Evolutionary conservation across 2,888 invertebrate genomes (phyloP), one percentile per base, ranked within the genome.

Genomic region (Zootermopsis nevadensis): DNA sequence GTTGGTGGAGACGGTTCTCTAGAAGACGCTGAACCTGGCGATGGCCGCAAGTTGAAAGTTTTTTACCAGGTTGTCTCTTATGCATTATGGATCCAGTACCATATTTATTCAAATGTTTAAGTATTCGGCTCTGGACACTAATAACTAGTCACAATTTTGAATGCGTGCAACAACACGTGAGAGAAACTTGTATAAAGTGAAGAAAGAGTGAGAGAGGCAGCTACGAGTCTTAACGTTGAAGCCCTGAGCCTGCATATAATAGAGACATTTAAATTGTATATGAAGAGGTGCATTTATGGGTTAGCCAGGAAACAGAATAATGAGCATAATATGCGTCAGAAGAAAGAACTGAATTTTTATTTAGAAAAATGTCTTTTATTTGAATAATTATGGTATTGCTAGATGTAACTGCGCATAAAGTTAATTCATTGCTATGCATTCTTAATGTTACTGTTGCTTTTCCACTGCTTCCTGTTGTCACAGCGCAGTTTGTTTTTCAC

Each of bases 1-100:
- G 48, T n/a, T 66, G 77, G 67, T 82, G 48, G 82, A 82, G 79
- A 82, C 82, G 31, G 79, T 82, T 27, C 69, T 82, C 12, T 82
- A 82, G 77, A n/a, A 38, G 19, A 19, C 24, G 31, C 31, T 33
- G 31, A 48, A 48, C 15, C 48, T 19, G 3, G 3, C 19, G 48
- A 42, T 12, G 38, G 38, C 15, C 19, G 48, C 15, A 19, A 48
- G 48, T 12, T 48, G 48, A 15, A 48, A 19, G 19, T 48, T 48
- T 12, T 48, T 19, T 48, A 19, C 19, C 48, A 48, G 48, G 3
- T 15, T 19, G 48, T 48, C 48, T 15, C 19, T 4, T 19, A 48
- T 48, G 48, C 48, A 19, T 15, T 15, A n/a, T n/a, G n/a, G 19
- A 48, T 19, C 15, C 12, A 48, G 19, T 48, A 48, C 48, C 48